Evolutionary conservation across 2,888 invertebrate species (phyloP).

Genomic region (Anticlea derivata): DNA sequence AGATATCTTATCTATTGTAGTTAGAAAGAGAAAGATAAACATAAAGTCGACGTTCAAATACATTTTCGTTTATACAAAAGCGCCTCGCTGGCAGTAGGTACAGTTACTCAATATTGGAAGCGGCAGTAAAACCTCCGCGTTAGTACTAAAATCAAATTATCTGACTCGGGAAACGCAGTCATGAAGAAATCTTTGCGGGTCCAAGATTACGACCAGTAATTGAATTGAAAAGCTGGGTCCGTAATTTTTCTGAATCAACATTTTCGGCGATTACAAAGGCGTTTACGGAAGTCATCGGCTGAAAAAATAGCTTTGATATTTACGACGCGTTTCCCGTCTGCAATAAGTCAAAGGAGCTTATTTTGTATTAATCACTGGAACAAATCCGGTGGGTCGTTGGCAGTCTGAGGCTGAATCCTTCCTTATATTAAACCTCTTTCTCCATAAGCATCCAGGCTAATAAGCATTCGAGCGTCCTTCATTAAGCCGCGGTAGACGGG

Average conservation of each 20-base stretch:
- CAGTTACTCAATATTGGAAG: slow-evolving; percentile 29
- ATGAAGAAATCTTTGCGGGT: slow-evolving; percentile 39
- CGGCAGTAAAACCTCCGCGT: slow-evolving; percentile 34
- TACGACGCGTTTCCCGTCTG: slow-evolving; percentile 40
- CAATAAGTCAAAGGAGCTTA: slow-evolving; percentile 41
- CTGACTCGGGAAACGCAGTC: slow-evolving; percentile 35
- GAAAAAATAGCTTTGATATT: slow-evolving; percentile 45
- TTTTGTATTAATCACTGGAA: slow-evolving; percentile 47
- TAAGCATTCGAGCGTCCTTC: slow-evolving; percentile 70
- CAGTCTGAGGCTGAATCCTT: slow-evolving; percentile 57
- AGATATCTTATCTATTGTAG: neutral
- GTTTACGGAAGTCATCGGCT: slow-evolving; percentile 36
- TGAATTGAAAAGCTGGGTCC: slow-evolving; percentile 34
- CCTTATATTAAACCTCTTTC: slow-evolving; percentile 58
- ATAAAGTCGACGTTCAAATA: slow-evolving; percentile 29
- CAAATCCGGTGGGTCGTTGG: slow-evolving; percentile 51
- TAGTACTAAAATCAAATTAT: slow-evolving; percentile 40
- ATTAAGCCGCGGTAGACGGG: slow-evolving; percentile 61
- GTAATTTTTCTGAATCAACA: slow-evolving; percentile 38
- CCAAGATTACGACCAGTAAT: slow-evolving; percentile 39
- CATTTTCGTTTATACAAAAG: slow-evolving; percentile 13
- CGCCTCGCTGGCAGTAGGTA: slow-evolving; percentile 1
- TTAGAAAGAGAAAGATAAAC: slow-evolving; percentile 3
- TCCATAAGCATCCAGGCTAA: slow-evolving; percentile 57
- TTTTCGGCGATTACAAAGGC: slow-evolving; percentile 34